Conservation (phyloP, 2,113 vertebrate species). For the Catharus bicknelli region DNA sequence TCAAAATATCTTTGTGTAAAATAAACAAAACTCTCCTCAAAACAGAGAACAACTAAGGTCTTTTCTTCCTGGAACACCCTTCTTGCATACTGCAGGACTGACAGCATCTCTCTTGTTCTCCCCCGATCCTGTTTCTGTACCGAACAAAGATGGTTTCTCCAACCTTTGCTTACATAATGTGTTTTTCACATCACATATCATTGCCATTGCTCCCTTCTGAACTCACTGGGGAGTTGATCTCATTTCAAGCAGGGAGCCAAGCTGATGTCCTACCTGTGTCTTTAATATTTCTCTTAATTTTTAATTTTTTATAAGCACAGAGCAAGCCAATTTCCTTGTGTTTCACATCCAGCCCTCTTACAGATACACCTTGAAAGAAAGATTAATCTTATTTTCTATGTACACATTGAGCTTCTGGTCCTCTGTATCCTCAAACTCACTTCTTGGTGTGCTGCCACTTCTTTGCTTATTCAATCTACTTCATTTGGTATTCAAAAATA, state of each 20-base stretch:
- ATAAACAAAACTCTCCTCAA: not conserved
- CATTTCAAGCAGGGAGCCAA: not conserved
- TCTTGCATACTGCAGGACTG: not conserved
- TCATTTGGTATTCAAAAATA: not conserved
- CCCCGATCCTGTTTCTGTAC: not conserved
- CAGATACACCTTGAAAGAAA: not conserved
- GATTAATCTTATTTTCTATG: not conserved
- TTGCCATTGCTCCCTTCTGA: not conserved
- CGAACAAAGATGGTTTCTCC: not conserved
- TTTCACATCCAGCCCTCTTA: not conserved
- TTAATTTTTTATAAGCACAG: not conserved
- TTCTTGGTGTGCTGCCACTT: not conserved
- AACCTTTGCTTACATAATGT: not conserved
- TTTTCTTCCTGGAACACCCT: not conserved
- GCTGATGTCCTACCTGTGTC: not conserved
- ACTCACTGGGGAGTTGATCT: not conserved
- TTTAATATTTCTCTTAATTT: not conserved
- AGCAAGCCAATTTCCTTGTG: not conserved
- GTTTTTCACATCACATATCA: not conserved
- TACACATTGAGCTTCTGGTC: not conserved
- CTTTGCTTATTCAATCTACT: not conserved
- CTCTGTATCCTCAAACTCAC: not conserved
- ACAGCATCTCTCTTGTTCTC: not conserved
- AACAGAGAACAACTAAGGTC: not conserved
- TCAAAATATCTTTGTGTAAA: not conserved